Evolutionary conservation across 2,797 vertebrate genomes (phyloP).

Genomic region (Pseudomugil gertrudae): DNA sequence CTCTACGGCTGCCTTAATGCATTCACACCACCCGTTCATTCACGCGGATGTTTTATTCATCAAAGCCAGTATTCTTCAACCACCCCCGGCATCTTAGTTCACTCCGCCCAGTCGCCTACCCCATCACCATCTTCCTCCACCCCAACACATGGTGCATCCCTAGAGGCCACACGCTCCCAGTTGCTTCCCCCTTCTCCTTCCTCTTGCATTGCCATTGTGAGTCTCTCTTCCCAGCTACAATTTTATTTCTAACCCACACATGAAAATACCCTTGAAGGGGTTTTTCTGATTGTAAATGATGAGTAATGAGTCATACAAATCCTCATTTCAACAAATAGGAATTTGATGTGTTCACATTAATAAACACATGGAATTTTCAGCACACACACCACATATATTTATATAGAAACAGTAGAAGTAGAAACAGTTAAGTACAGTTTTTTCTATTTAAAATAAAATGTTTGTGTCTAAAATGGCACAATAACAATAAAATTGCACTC

Average conservation of each 20-base stretch:
- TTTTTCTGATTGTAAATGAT: background rate
- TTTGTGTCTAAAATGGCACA: background rate
- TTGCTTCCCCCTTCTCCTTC: slow-evolving; percentile 40
- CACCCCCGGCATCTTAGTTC: slow-evolving; percentile 67
- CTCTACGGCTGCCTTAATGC: slow-evolving; percentile 65
- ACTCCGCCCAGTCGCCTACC: slow-evolving; percentile 62
- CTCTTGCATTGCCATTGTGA: slow-evolving; percentile 33
- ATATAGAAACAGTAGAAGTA: too few species aligned
- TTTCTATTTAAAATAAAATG: background rate
- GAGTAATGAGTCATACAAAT: slow-evolving; percentile 21
- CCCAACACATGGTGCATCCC: slow-evolving; percentile 74
- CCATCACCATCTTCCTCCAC: slow-evolving; percentile 40
- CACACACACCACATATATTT: too few species aligned
- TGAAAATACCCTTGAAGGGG: slow-evolving; percentile 10
- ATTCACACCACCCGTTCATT: slow-evolving; percentile 80
- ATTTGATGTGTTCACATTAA: background rate
- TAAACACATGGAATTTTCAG: background rate
- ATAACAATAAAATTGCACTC: background rate
- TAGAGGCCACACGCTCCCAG: slow-evolving; percentile 62
- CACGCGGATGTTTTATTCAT: slow-evolving; percentile 85
- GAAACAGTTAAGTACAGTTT: too few species aligned
- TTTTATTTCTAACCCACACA: background rate
- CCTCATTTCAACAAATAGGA: slow-evolving; percentile 11
- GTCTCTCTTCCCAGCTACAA: slow-evolving; percentile 9
- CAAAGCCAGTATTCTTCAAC: slow-evolving; percentile 76